Evolutionary conservation across 2,888 invertebrate genomes (phyloP).

Genomic region (Gasteruption jaculator): DNA sequence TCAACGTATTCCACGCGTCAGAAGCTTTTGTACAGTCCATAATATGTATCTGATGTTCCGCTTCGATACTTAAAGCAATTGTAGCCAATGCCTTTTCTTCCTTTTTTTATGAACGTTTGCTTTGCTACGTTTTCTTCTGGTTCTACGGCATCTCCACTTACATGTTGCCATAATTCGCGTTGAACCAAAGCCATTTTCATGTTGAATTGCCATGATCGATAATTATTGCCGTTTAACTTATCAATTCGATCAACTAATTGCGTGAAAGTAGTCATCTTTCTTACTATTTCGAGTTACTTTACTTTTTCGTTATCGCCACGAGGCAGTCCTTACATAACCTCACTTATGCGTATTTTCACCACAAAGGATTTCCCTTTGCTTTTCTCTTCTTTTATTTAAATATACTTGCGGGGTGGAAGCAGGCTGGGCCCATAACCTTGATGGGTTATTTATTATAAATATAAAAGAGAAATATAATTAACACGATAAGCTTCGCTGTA

Average conservation of each 20-base stretch:
- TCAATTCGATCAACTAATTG: slow-evolving; percentile 10
- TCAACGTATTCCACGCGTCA: slow-evolving; percentile 2
- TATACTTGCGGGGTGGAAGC: no score
- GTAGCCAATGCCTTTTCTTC: slow-evolving; percentile 12
- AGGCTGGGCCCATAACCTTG: no score
- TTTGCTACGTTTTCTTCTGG: background rate
- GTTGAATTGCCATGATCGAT: slow-evolving; percentile 15
- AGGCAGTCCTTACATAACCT: no score
- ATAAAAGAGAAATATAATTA: no score
- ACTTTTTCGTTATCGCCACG: no score
- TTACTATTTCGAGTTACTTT: no score
- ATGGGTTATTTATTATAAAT: no score
- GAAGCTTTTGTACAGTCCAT: slow-evolving; percentile 6
- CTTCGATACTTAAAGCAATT: slow-evolving; percentile 11
- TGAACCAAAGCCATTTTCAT: slow-evolving; percentile 12
- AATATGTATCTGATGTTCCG: slow-evolving; percentile 10
- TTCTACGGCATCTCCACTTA: background rate
- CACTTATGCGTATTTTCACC: no score
- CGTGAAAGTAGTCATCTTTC: slow-evolving; percentile 4
- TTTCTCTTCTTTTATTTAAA: no score
- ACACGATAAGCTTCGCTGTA: no score
- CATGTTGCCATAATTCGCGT: slow-evolving; percentile 16
- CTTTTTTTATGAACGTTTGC: slow-evolving; percentile 5
- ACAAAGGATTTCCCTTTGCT: no score
- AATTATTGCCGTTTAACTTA: slow-evolving; percentile 16